Base-by-base conservation (phyloP, 2,797 vertebrate genomes). In the Trachurus trachurus region DNA sequence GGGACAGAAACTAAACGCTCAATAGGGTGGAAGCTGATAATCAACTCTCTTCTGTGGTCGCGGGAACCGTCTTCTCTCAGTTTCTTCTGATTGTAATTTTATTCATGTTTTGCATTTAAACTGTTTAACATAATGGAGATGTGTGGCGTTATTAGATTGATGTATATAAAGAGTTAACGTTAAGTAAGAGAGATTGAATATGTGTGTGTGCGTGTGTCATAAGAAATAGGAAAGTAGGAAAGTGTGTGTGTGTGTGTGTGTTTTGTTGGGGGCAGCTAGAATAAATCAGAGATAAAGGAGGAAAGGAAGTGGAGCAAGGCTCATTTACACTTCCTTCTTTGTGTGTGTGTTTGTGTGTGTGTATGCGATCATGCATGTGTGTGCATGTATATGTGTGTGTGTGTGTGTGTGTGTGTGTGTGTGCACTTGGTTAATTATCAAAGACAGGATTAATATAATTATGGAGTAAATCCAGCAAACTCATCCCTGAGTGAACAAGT, bases 1-100 rank as follows among this genome's bases (percentile, higher is more conserved):
- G 37, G 9, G 67, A 42, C 66, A 13, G 21, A 26, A 26, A 26
- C 26, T 26, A 40, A 58, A 61, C 47, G 74, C 68, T 80, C 71
- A 57, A 19, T 2, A 50, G 74, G 74, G 61, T 1, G 0, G 53
- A 65, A 45, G 71, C 69, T 66, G 66, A 85, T 80, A 82, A 82
- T 74, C 66, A 49, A 21, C 26, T 26, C 26, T 26, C 71, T 69
- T 52, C 65, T 85, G 74, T 73, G 70, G 16, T 44, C 3, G 1
- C 6, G 69, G 31, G 59, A 82, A 29, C 26, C 21, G n/a, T 67
- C 52, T 12, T 63, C 26, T 67, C 54, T 62, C 26, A 1, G 26
- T 0, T 39, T 44, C 21, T 50, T 37, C 6, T 4, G 19, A 13
- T 58, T 17, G 17, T 0, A 6, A 64, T 68, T 10, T 22, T 57